phyloP scores from a whole-genome alignment of 2,113 vertebrate species.

The Chaenogobius annularis region DNA sequence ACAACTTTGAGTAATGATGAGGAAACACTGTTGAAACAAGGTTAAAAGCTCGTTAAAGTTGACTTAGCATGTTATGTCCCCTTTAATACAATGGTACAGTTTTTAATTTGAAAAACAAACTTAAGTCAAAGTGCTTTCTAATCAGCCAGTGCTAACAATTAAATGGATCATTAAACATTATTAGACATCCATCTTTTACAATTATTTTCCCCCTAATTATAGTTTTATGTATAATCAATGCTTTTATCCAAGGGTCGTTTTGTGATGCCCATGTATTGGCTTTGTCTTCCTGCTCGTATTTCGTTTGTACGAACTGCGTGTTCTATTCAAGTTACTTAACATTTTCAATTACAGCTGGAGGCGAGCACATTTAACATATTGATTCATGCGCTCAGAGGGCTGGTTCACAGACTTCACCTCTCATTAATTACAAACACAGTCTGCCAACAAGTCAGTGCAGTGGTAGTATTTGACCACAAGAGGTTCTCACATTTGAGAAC shows the following conservation, averaged over 20 bases:
- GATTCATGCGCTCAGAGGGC: background rate
- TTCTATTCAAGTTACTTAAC: background rate
- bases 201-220: background rate
- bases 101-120: background rate
- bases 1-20: too few species aligned
- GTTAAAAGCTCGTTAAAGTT: too few species aligned
- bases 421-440: background rate
- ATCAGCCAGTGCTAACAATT: background rate
- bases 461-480: background rate
- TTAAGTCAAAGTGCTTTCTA: background rate
- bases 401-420: background rate
- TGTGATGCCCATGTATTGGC: background rate
- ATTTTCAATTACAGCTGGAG: background rate
- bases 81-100: too few species aligned
- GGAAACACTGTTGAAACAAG: too few species aligned
- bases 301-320: background rate
- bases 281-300: background rate
- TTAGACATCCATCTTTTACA: background rate
- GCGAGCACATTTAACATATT: background rate
- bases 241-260: background rate
- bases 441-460: background rate
- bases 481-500: background rate
- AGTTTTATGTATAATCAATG: conserved; percentile 5
- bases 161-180: background rate
- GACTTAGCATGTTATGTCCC: too few species aligned